Evolutionary conservation across 2,797 vertebrate species (phyloP).

Genomic region (Xenopus petersii): DNA sequence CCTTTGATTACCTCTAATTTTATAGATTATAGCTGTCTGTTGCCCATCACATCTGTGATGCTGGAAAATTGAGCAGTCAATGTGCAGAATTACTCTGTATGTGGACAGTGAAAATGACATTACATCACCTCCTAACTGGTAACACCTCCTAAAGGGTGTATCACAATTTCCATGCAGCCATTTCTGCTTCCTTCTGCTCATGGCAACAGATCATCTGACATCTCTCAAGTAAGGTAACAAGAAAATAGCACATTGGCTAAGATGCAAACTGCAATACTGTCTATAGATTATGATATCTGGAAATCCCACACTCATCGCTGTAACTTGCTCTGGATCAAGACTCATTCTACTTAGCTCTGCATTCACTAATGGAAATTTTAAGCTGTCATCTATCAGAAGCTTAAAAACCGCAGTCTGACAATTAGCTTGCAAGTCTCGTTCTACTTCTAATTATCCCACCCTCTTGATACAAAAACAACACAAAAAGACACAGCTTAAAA

Average conservation of each 20-base stretch:
- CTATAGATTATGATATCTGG: not conserved
- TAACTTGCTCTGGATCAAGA: not conserved
- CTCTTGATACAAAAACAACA: not conserved
- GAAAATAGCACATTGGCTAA: not conserved
- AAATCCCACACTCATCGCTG: constrained; percentile 7
- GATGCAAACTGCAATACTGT: not conserved
- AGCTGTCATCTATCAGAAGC: constrained; percentile 25
- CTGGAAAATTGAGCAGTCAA: not conserved
- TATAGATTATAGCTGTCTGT: not conserved
- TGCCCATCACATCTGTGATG: not conserved
- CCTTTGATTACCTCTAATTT: not conserved
- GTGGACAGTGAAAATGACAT: constrained; percentile 1
- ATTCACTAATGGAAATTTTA: constrained; percentile 28
- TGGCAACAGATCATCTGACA: not conserved
- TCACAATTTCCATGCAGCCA: not conserved
- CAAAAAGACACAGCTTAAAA: not conserved
- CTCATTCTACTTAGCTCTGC: constrained; percentile 8
- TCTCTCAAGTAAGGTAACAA: not conserved
- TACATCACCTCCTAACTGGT: constrained; percentile 3
- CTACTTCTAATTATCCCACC: constrained; percentile 3
- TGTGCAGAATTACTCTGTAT: not conserved
- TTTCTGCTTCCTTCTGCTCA: not conserved
- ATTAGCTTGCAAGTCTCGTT: constrained; percentile 14
- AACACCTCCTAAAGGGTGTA: constrained; percentile 10
- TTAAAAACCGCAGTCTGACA: constrained; percentile 9